Percentiles rank a stretch among this genome's conserved stretches.
Evolutionary conservation across 1,140 invertebrate genomes (phyloP).

Genomic region (Zaprionus davidi): DNA sequence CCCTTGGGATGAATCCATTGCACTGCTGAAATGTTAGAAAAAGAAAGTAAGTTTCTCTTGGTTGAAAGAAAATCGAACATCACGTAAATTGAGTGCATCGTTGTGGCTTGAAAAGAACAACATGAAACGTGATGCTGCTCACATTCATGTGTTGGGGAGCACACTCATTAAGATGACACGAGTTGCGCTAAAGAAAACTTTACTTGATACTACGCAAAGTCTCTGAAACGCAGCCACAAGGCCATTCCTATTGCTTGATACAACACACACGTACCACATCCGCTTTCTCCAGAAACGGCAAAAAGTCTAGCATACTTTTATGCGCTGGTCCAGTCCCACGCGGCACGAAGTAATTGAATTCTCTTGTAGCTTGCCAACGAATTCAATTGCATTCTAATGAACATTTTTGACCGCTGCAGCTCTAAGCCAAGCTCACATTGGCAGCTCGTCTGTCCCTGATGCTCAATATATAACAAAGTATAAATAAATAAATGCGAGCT

Average conservation of each 20-base stretch:
- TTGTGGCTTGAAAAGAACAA: constrained; percentile 13
- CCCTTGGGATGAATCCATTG: neutral
- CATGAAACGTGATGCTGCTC: constrained; percentile 18
- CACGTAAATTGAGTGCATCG: constrained; percentile 35
- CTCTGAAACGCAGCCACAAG: neutral
- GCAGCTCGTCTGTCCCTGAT: neutral
- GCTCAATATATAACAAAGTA: constrained; percentile 11
- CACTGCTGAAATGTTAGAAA: constrained; percentile 7
- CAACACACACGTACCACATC: constrained; percentile 1
- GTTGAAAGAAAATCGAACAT: constrained; percentile 1
- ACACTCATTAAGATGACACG: constrained; percentile 26
- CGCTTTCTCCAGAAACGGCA: neutral
- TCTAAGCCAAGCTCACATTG: constrained; percentile 10
- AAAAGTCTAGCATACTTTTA: constrained; percentile 33
- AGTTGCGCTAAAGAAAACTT: constrained; percentile 4
- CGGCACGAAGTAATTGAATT: constrained; percentile 41
- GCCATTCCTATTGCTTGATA: constrained; percentile 11
- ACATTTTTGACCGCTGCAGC: constrained; percentile 21
- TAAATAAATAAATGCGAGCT: constrained; percentile 16
- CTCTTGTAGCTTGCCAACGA: constrained; percentile 24
- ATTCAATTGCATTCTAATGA: constrained; percentile 41
- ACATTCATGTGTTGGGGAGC: neutral
- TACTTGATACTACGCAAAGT: constrained; percentile 13
- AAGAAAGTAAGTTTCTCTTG: constrained; percentile 2
- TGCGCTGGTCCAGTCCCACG: neutral